Evolutionary conservation across 2,113 vertebrate species (phyloP).

Genomic region (Ivindomyrus marchei): DNA sequence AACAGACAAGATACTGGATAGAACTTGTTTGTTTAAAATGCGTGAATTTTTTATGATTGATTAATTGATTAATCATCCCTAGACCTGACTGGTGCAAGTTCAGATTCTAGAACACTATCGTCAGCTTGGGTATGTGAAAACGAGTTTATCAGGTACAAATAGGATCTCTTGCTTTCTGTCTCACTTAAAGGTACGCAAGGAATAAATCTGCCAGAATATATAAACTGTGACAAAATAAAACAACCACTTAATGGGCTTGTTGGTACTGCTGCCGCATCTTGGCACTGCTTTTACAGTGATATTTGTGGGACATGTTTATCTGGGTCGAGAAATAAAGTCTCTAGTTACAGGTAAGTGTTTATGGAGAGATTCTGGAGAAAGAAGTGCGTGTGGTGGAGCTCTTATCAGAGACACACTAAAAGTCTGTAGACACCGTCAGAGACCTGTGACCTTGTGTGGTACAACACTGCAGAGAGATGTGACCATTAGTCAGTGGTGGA

Average conservation of each 20-base stretch:
- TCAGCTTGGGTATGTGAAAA: not conserved
- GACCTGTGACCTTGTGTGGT: not conserved
- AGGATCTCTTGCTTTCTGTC: not conserved
- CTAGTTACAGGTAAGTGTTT: not conserved
- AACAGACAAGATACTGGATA: not conserved
- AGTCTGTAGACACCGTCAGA: not conserved
- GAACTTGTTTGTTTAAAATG: not conserved
- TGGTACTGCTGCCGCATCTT: not conserved
- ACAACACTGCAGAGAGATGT: not conserved
- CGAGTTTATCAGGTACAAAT: not conserved
- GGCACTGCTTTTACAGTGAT: not conserved
- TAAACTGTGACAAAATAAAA: not conserved
- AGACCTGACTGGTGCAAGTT: not conserved
- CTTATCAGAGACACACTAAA: not conserved
- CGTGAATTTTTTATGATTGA: not conserved
- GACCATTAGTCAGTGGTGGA: not conserved
- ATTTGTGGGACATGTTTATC: not conserved
- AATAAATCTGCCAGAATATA: not conserved
- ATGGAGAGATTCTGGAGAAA: not conserved
- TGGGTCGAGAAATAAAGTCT: not conserved
- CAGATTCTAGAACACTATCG: not conserved
- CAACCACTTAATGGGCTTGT: not conserved
- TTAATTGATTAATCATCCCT: not conserved
- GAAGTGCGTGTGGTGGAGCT: not conserved
- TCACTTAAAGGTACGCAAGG: not conserved